Conservation (phyloP, 2,113 vertebrate species). For the Mormyrus iriodes region DNA sequence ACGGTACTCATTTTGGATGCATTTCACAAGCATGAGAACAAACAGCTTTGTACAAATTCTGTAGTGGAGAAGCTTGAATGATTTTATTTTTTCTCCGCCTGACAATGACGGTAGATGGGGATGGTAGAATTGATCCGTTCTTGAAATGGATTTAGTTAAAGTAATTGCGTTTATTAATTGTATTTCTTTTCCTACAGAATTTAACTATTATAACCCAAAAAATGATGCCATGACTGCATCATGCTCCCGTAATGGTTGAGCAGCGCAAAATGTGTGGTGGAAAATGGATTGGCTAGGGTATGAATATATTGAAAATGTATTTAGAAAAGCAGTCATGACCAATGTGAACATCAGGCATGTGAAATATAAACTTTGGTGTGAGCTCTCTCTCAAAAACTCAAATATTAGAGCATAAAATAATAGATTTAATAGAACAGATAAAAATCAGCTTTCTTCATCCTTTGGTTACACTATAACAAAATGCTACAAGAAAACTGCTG, state of each 20-base stretch:
- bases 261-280: neutral
- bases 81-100: neutral
- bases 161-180: neutral
- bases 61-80: neutral
- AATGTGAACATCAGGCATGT: neutral
- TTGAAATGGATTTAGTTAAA: neutral
- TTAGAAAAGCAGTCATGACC: neutral
- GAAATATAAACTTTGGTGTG: neutral
- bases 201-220: neutral
- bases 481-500: neutral
- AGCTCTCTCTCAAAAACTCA: neutral
- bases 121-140: neutral
- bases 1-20: neutral
- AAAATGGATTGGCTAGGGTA: neutral
- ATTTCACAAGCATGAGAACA: neutral
- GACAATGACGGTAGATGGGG: slow-evolving; percentile 2
- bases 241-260: neutral
- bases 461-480: neutral
- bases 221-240: neutral
- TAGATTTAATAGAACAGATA: neutral
- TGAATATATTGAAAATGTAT: neutral
- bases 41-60: neutral
- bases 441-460: neutral
- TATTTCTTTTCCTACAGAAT: neutral
- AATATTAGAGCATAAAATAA: neutral